phyloP scores from a whole-genome alignment of 2,113 vertebrate species.

The Nerophis lumbriciformis region DNA sequence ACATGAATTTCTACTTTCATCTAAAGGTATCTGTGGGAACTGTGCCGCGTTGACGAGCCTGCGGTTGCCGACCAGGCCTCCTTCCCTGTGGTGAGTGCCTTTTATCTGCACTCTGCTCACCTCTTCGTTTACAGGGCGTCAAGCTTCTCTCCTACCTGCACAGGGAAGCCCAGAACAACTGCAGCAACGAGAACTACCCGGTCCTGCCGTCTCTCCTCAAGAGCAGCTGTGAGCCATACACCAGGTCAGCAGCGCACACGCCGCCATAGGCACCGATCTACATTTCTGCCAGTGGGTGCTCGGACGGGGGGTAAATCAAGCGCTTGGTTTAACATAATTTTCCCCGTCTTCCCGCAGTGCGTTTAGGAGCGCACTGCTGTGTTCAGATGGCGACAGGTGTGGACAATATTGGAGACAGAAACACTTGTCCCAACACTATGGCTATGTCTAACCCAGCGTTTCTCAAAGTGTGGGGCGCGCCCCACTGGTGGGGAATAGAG shows the following conservation, averaged over 20 bases:
- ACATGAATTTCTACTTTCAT: slow-evolving; percentile 27
- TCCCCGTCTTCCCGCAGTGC: too few species aligned
- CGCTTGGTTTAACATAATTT: too few species aligned
- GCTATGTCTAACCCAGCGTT: too few species aligned
- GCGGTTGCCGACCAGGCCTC: slow-evolving; percentile 57
- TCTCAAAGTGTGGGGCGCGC: too few species aligned
- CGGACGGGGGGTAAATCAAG: too few species aligned
- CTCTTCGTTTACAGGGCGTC: slow-evolving; percentile 78
- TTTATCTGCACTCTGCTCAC: slow-evolving; percentile 39
- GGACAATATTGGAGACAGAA: too few species aligned
- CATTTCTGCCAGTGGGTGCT: too few species aligned
- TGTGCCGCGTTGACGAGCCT: slow-evolving; percentile 80
- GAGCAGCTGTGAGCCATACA: slow-evolving; percentile 92
- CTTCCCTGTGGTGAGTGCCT: slow-evolving; percentile 84
- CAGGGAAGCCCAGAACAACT: slow-evolving; percentile 92
- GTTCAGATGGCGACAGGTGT: too few species aligned
- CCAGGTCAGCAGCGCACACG: slow-evolving; percentile 68
- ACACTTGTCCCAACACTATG: too few species aligned
- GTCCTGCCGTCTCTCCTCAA: slow-evolving; percentile 89
- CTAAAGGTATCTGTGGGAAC: slow-evolving; percentile 89
- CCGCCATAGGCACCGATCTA: too few species aligned
- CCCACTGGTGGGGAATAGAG: too few species aligned
- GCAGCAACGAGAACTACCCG: slow-evolving; percentile 94
- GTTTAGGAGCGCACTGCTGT: too few species aligned
- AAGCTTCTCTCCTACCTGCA: slow-evolving; percentile 95